Evolutionary conservation across 2,888 invertebrate species (phyloP).

Genomic region (Standfussiana lucernea): DNA sequence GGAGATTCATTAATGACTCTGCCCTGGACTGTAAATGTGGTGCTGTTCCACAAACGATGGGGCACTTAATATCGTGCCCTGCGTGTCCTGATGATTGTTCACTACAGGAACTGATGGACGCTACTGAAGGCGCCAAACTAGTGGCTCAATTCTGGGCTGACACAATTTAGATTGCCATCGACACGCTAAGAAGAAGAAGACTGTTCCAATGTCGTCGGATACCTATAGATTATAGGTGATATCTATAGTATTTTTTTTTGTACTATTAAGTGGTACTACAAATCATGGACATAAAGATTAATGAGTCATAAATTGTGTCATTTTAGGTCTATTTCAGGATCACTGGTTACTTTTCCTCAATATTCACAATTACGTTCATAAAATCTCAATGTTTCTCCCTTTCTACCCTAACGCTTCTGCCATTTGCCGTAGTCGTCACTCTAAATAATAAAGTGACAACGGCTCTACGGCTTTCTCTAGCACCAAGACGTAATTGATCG

Average conservation of each 20-base stretch:
- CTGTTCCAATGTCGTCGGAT: background rate
- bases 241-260: background rate
- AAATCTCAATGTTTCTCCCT: background rate
- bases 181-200: too few relatives aligned
- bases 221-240: background rate
- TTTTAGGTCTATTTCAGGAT: background rate
- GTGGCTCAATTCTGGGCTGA: too few relatives aligned
- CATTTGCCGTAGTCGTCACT: constrained; percentile 13
- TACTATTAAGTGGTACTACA: background rate
- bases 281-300: background rate
- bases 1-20: too few relatives aligned
- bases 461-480: constrained; percentile 44
- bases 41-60: too few relatives aligned
- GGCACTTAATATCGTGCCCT: too few relatives aligned
- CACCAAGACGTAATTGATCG: constrained; percentile 63
- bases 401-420: background rate
- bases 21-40: too few relatives aligned
- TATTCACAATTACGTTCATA: background rate
- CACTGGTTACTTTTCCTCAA: background rate
- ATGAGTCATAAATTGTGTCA: background rate
- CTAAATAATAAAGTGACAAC: constrained; percentile 55
- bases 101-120: too few relatives aligned
- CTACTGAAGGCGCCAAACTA: too few relatives aligned
- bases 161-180: too few relatives aligned
- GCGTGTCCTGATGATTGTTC: too few relatives aligned